Evolutionary conservation across 2,888 invertebrate species (phyloP), one percentile per base, ranked within the genome.

Genomic region (Pegoplata infirma): DNA sequence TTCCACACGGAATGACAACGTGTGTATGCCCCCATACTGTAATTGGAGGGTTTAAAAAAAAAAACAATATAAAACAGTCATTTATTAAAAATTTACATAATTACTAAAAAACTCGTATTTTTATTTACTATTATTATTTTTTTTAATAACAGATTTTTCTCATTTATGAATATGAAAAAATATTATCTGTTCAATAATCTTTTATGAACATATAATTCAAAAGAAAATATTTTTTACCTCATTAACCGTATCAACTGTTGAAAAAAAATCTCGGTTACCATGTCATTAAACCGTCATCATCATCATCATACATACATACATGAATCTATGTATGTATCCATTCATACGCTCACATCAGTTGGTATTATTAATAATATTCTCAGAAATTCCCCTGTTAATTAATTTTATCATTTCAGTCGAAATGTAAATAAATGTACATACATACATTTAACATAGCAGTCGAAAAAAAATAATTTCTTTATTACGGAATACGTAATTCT

Each of bases 331-430:
- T 19, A 4, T 25, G 5, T 25, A 25, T 28, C 51, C 51, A 59
- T 66, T 40, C 16, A 63, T 58, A 44, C 63, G 44, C 53, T 12
- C 36, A 53, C 53, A 47, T 58, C 55, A 68, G 64, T 53, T 58
- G 44, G 28, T 49, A 69, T 78, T 68, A 78, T 73, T 73, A 78
- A 78, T 73, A 73, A 59, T 58, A 53, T 79, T 79, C 79, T 66
- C 61, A 75, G 74, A 79, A 79, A 79, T 71, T 23, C 66, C 61
- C 44, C n/a, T 7, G 3, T 19, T 47, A 49, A 49, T 46, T 53
- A 25, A 56, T 61, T 66, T 74, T 71, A 79, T 71, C 40, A 66
- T 75, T 75, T 68, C 68, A 55, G 28, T 47, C 28, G 75, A 75
- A 75, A 61, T 67, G 61, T 61, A 28, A 68, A 55, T 51, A 55